phyloP scores from a whole-genome alignment of 2,797 vertebrate genomes.

The Sebastes diaconus region DNA sequence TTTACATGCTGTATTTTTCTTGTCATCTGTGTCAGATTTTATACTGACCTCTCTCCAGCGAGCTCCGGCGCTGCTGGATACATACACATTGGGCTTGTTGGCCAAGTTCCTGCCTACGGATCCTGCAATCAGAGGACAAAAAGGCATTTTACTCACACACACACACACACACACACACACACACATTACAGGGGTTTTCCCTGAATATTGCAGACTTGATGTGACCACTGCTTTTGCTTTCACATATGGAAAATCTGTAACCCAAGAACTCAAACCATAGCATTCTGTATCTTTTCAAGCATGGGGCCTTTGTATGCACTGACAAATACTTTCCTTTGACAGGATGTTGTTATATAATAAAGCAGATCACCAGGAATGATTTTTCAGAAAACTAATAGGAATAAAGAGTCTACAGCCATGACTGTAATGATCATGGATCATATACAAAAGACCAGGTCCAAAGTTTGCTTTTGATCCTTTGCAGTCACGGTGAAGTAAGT shows the following conservation, averaged over 20 bases:
- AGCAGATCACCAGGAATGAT: neutral
- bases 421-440: neutral
- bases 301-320: conserved; percentile 1
- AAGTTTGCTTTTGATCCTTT: neutral
- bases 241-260: conserved; percentile 32
- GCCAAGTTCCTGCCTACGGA: conserved; percentile 92
- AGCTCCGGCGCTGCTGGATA: conserved; percentile 95
- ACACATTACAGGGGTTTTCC: neutral
- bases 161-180: neutral
- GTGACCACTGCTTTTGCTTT: conserved; percentile 7
- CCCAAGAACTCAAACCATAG: conserved; percentile 9
- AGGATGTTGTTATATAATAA: neutral
- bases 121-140: conserved; percentile 80
- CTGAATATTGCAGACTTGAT: conserved; percentile 2
- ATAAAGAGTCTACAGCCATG: neutral
- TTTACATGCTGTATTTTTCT: neutral
- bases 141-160: conserved; percentile 12
- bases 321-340: conserved; percentile 1
- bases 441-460: neutral
- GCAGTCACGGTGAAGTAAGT: neutral
- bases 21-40: conserved; percentile 1
- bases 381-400: neutral
- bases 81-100: conserved; percentile 94
- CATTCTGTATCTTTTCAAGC: conserved; percentile 5
- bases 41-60: conserved; percentile 95